phyloP scores from a whole-genome alignment of 2,888 invertebrate genomes.

The Polyploca ridens region DNA sequence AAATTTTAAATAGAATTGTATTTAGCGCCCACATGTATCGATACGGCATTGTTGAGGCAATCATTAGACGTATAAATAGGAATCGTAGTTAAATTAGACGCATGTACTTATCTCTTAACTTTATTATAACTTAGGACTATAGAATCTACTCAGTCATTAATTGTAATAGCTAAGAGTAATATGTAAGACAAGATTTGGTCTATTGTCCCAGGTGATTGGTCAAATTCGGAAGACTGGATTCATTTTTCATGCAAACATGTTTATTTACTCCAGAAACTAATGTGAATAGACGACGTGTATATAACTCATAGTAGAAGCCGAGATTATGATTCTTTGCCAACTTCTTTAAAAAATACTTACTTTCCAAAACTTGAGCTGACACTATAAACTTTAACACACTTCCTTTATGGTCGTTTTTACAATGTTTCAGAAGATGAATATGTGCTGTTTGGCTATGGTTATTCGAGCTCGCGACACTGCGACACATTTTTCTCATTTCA shows the following conservation, averaged over 20 bases:
- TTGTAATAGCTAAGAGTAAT: too few relatives aligned
- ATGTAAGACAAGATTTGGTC: too few relatives aligned
- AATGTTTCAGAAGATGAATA: constrained; percentile 13
- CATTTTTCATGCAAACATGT: constrained; percentile 44
- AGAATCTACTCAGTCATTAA: not conserved
- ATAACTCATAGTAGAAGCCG: constrained; percentile 66
- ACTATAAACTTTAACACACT: constrained; percentile 34
- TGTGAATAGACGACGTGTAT: constrained; percentile 71
- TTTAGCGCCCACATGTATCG: not conserved
- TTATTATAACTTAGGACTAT: not conserved
- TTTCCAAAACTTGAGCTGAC: not conserved
- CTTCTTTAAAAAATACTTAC: constrained; percentile 34
- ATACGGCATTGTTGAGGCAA: not conserved
- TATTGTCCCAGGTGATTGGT: not conserved
- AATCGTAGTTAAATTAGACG: not conserved
- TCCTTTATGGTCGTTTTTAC: constrained; percentile 4
- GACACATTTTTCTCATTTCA: constrained; percentile 82
- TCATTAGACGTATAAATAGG: not conserved
- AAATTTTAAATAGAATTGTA: not conserved
- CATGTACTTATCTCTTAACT: not conserved
- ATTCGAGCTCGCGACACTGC: constrained; percentile 59
- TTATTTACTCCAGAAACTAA: constrained; percentile 76
- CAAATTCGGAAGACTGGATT: constrained; percentile 10
- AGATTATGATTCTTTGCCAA: constrained; percentile 73
- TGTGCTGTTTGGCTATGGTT: constrained; percentile 29